A percentile compares a stretch with the other conserved stretches of the same genome.
phyloP scores from a whole-genome alignment of 2,888 invertebrate species.

The Xanthorhoe spadicearia region DNA sequence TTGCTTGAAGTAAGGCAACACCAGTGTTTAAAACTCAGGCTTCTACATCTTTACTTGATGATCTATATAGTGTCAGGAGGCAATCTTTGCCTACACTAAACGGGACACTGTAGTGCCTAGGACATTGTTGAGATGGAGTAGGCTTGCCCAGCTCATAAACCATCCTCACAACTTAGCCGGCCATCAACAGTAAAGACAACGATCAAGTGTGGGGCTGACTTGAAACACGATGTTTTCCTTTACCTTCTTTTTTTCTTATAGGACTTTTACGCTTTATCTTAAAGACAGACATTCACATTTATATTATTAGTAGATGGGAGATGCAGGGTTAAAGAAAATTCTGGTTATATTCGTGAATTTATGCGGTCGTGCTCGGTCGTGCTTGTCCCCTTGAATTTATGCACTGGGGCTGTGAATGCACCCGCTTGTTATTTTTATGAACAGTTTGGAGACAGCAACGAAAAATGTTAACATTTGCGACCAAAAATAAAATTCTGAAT shows the following conservation, averaged over 20 bases:
- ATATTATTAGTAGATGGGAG: background rate
- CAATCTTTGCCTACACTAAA: too few species aligned
- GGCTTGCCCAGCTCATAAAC: too few species aligned
- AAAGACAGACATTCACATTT: background rate
- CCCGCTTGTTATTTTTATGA: constrained; percentile 3
- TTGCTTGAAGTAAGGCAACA: background rate
- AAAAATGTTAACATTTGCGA: background rate
- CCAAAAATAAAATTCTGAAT: background rate
- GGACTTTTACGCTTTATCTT: too few species aligned
- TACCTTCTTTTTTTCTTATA: too few species aligned
- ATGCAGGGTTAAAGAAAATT: constrained; percentile 23
- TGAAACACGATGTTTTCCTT: too few species aligned
- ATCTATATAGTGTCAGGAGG: too few species aligned
- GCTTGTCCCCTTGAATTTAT: constrained; percentile 29
- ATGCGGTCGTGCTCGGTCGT: constrained; percentile 18
- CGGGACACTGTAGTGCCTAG: too few species aligned
- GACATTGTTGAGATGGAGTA: too few species aligned
- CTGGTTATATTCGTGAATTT: constrained; percentile 27
- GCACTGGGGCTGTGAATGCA: constrained; percentile 10
- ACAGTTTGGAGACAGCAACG: background rate
- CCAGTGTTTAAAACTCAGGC: background rate
- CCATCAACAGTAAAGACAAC: too few species aligned
- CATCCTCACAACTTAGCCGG: too few species aligned
- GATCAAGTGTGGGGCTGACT: too few species aligned
- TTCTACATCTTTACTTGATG: too few species aligned